Conservation (phyloP, 2,113 vertebrate genomes). For the Tenebrosternarchus preto region DNA sequence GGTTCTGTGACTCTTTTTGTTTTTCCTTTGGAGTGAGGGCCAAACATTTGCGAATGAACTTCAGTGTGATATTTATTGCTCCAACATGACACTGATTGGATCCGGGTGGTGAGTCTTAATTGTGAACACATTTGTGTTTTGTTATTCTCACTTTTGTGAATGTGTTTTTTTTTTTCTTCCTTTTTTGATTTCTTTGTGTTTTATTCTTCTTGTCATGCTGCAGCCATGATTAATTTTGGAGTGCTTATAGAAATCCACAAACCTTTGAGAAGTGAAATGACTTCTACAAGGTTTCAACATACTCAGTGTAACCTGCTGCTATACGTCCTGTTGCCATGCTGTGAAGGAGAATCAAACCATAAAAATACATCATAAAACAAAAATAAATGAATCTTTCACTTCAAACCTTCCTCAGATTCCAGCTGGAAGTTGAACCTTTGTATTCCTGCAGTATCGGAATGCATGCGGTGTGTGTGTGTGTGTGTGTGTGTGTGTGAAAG, state of each 20-base stretch:
- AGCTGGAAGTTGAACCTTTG: neutral
- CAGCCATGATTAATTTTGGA: neutral
- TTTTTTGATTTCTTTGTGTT: neutral
- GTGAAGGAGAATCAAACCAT: too few relatives aligned
- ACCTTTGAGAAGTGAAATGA: too few relatives aligned
- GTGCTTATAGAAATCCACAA: neutral
- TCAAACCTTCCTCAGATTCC: neutral
- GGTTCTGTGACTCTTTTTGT: neutral
- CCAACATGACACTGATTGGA: constrained; percentile 14
- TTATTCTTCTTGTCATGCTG: neutral
- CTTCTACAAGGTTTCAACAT: too few relatives aligned
- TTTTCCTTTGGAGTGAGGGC: neutral
- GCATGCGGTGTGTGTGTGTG: constrained; percentile 11
- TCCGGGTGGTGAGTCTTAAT: neutral
- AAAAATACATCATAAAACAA: too few relatives aligned
- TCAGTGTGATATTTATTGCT: constrained; percentile 11
- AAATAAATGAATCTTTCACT: too few relatives aligned
- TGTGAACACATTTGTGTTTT: constrained; percentile 8
- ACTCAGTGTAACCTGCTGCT: too few relatives aligned
- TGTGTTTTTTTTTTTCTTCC: constrained; percentile 3
- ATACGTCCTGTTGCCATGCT: too few relatives aligned
- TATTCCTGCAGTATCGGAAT: neutral
- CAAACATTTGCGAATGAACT: constrained; percentile 1
- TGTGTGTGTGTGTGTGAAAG: constrained; percentile 35
- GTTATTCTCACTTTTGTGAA: neutral